Conservation (phyloP, 2,113 vertebrate genomes). For the Saccopteryx bilineata region DNA sequence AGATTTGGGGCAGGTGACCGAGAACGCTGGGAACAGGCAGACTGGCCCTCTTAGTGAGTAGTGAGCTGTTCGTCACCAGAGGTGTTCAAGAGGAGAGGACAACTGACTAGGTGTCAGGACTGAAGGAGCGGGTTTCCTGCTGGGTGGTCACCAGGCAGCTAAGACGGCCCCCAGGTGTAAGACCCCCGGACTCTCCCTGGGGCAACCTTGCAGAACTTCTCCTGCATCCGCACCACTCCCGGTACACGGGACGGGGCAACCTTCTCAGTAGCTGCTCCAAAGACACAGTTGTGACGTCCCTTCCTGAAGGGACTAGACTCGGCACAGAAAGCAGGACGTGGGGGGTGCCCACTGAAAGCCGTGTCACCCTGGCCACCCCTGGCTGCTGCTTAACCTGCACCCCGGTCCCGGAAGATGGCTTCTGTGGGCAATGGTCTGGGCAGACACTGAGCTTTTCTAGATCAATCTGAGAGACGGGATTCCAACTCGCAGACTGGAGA, state of each 20-base stretch:
- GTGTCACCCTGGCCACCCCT: accelerated
- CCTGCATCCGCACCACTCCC: background rate
- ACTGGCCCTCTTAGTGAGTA: background rate
- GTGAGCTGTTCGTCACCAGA: background rate
- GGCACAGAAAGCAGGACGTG: background rate
- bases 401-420: background rate
- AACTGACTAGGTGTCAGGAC: too few species aligned
- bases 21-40: background rate
- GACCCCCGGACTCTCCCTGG: background rate
- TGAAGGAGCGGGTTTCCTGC: background rate
- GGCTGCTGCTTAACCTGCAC: too few species aligned
- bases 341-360: background rate
- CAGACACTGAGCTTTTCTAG: background rate
- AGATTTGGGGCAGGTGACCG: background rate
- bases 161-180: background rate
- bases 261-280: too few species aligned
- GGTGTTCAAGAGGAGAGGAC: background rate
- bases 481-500: background rate
- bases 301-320: background rate
- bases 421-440: background rate
- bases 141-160: background rate
- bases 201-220: background rate
- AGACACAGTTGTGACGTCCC: background rate
- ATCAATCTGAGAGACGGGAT: background rate
- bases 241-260: background rate